A percentile compares a stretch with the other conserved stretches of the same genome.
Conservation (phyloP, 2,113 vertebrate genomes). For the Paradoxurus hermaphroditus region DNA sequence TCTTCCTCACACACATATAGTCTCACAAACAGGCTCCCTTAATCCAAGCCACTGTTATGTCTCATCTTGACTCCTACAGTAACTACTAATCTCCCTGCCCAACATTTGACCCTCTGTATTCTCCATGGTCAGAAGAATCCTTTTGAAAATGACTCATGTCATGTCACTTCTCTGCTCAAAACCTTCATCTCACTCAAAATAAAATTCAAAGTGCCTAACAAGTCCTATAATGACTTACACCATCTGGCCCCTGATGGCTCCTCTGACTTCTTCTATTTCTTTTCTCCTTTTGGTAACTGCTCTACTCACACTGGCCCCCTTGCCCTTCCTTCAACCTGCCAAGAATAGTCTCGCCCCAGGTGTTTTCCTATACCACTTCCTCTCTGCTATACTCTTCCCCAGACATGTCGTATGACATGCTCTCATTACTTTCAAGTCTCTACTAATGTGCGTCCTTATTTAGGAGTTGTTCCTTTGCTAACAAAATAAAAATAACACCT, state of each 20-base stretch:
- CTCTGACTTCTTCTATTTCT: not conserved
- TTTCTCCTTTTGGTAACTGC: not conserved
- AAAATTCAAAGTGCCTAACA: not conserved
- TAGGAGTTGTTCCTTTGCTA: not conserved
- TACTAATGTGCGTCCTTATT: not conserved
- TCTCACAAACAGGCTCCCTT: not conserved
- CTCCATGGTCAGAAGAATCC: not conserved
- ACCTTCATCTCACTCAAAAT: not conserved
- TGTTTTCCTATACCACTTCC: accelerated
- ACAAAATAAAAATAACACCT: not conserved
- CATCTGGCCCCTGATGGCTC: not conserved
- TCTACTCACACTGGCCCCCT: not conserved
- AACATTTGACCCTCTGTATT: not conserved
- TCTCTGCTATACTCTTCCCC: not conserved
- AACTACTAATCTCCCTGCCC: not conserved
- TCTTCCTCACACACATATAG: not conserved
- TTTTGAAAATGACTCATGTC: not conserved
- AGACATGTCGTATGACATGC: not conserved
- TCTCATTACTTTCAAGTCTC: not conserved
- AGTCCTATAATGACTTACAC: not conserved
- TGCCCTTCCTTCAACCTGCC: not conserved
- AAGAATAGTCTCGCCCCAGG: not conserved
- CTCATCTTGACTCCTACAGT: not conserved
- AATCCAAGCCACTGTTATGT: not conserved
- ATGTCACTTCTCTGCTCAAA: not conserved